Base-by-base conservation (phyloP, 2,113 vertebrate genomes). In the Kobus ellipsiprymnus region DNA sequence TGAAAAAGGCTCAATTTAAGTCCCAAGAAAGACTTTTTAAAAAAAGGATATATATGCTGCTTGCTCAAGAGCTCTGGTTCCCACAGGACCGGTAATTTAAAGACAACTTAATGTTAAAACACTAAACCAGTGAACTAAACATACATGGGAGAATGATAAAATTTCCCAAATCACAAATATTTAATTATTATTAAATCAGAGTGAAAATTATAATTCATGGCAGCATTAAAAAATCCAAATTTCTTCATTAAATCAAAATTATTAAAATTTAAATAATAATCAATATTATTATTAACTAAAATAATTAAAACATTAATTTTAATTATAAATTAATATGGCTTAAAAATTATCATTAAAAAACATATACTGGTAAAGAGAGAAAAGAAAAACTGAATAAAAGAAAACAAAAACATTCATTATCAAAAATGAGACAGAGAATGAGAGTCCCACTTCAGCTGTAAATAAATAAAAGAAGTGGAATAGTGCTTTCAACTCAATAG, bases 221-320 rank as follows among this genome's bases (percentile, higher is more conserved):
- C 6, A 96, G 33, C 11, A 87, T 91, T 92, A 54, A 71, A 91
- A 71, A 92, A 44, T 12, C 6, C 36, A 83, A 78, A 82, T 83
- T 52, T 33, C 19, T 83, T 89, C 59, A 77, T 46, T 97, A 84
- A 83, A 85, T 90, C 30, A 96, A 93, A 93, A 85, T 85, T 21
- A 71, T 90, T 46, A 91, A 83, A 62, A 30, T 30, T 30, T 62
- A 30, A 62, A 62, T 27, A 59, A 59, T 30, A 62, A 62, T 62
- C 29, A 62, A 15, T 62, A 62, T 30, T 6, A 15, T 62, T 57
- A 23, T 57, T 62, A 62, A 15, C 59, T 62, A 62, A 62, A 62
- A 30, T 15, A 15, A 62, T 30, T 62, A 62, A 62, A 62, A 62
- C 29, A 62, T 15, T 30, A 62, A 62, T 62, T 62, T 62, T 62